Evolutionary conservation across 1,140 invertebrate species (phyloP).

Genomic region (Rhynchophorus ferrugineus): DNA sequence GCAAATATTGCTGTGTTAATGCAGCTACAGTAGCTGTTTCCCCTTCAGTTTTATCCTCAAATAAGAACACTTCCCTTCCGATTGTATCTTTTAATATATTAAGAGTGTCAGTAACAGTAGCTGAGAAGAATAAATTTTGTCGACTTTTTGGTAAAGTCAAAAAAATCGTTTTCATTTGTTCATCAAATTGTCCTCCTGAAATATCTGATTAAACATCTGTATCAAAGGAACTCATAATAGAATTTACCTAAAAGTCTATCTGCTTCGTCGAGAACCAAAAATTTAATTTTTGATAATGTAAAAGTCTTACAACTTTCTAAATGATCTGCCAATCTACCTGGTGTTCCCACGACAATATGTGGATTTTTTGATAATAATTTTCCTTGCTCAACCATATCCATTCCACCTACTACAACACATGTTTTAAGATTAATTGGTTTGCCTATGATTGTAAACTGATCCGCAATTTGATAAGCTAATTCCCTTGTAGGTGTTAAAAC

Average conservation of each 20-base stretch:
- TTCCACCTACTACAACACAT: constrained; percentile 83
- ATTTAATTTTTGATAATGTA: constrained; percentile 71
- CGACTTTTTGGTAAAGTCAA: constrained; percentile 67
- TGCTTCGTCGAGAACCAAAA: constrained; percentile 88
- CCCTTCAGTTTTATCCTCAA: constrained; percentile 56
- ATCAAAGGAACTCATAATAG: neutral
- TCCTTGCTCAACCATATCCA: constrained; percentile 87
- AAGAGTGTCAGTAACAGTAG: constrained; percentile 87
- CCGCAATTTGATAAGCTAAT: constrained; percentile 84
- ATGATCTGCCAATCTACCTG: constrained; percentile 83
- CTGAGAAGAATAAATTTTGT: constrained; percentile 89
- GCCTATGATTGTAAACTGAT: constrained; percentile 85
- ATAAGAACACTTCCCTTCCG: constrained; percentile 49
- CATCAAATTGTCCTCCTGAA: constrained; percentile 61
- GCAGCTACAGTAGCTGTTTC: constrained; percentile 74
- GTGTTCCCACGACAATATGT: constrained; percentile 91
- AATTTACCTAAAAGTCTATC: constrained; percentile 51
- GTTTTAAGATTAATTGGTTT: constrained; percentile 77
- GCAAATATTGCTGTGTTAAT: constrained; percentile 82
- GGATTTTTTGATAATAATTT: constrained; percentile 78
- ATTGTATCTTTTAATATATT: constrained; percentile 62
- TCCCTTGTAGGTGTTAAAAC: constrained; percentile 94
- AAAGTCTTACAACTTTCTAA: constrained; percentile 78
- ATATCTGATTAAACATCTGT: neutral
- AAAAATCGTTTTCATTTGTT: constrained; percentile 78